Evolutionary conservation across 2,797 vertebrate species (phyloP), one percentile per base, ranked within the genome.

Genomic region (Girardinus metallicus): DNA sequence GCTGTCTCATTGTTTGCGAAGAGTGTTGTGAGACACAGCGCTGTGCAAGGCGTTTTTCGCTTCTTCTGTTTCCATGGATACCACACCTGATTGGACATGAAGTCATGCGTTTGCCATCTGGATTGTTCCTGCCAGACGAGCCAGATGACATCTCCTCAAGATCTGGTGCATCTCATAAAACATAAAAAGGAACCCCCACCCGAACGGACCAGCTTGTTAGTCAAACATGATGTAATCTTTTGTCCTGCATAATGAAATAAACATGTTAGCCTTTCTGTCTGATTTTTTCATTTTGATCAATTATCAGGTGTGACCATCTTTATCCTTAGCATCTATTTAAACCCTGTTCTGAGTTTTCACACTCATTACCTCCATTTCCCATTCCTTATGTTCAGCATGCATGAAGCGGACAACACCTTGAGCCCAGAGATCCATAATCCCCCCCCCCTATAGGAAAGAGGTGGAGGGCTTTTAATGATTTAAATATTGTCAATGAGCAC

Each of bases 401-500:
- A 91, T 93, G 93, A 89, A 89, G 91, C 80, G 26, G 88, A 86
- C 86, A 84, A 89, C 90, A 71, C 74, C 6, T 86, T 87, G 84
- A 92, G 88, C 84, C 89, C 78, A 87, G 83, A 91, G 93, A 95
- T 95, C 95, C 89, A 95, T 95, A 95, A 93, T 91, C 89, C 91
- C 88, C 55, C 12, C 46, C 47, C n/a, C 89, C 89, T 93, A 92
- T 91, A 94, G 93, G 89, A 92, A 88, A 92, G 91, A 87, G 92
- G 91, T 91, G 92, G 94, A 93, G 85, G 93, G 86, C 88, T 94
- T 53, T 94, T 95, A 96, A 95, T 92, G 95, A 95, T 95, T 95
- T 92, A 87, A 91, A 93, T 94, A 93, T 90, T 84, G 91, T 96
- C 95, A 94, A 95, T 95, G 92, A 91, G 89, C 91, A 93, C 92